phyloP scores from a whole-genome alignment of 2,113 vertebrate species.

The Willisornis vidua region DNA sequence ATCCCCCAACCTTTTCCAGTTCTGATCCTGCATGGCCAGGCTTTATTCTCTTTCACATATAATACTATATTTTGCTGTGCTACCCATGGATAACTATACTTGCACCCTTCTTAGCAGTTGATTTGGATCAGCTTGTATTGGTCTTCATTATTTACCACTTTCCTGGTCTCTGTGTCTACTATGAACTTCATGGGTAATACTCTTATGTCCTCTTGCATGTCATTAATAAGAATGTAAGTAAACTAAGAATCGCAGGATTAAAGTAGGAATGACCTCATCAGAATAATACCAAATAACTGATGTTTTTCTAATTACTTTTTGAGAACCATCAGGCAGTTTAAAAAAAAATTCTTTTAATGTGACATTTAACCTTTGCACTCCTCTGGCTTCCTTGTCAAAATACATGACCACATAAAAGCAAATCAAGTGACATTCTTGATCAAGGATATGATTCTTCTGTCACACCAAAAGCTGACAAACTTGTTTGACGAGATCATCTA shows the following conservation, averaged over 20 bases:
- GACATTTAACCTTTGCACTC: neutral
- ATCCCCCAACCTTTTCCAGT: neutral
- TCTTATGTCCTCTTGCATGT: neutral
- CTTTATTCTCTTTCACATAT: neutral
- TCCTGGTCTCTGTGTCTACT: neutral
- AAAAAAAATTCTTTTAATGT: neutral
- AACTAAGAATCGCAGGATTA: neutral
- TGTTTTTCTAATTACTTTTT: neutral
- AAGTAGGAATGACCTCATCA: neutral
- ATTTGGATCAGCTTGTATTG: neutral
- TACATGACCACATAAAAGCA: neutral
- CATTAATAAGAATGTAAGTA: neutral
- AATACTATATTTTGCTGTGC: neutral
- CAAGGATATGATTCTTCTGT: neutral
- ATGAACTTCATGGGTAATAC: neutral
- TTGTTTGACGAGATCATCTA: neutral
- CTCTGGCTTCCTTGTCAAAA: neutral
- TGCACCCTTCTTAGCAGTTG: neutral
- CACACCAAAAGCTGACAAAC: neutral
- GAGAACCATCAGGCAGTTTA: neutral
- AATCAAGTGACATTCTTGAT: neutral
- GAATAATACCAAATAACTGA: neutral
- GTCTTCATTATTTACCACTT: neutral
- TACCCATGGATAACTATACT: neutral
- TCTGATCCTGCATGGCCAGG: neutral